A percentile compares a stretch with the other conserved stretches of the same genome.
phyloP scores from a whole-genome alignment of 2,888 invertebrate species.

The Parnassius apollo region DNA sequence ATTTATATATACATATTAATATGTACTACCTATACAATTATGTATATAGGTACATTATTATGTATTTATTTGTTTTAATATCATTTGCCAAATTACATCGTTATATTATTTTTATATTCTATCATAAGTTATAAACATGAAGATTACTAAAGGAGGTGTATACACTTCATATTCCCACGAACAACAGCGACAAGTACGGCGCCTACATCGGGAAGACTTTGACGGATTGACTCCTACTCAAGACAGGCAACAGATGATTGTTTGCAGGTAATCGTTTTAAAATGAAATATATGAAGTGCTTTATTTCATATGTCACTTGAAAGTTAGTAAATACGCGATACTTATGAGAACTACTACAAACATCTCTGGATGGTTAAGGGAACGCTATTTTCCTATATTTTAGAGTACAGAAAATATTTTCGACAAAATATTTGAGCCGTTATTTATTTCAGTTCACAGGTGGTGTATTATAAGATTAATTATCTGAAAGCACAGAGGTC shows the following conservation, averaged over 20 bases:
- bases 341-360: too few relatives aligned
- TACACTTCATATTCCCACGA: slow-evolving; percentile 27
- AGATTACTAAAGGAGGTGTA: too few relatives aligned
- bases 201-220: slow-evolving; percentile 38
- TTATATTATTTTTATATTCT: too few relatives aligned
- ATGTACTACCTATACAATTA: too few relatives aligned
- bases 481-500: slow-evolving; percentile 59
- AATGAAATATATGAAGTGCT: slow-evolving; percentile 22
- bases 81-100: too few relatives aligned
- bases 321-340: slow-evolving; percentile 5
- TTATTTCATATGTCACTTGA: slow-evolving; percentile 19
- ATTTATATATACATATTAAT: too few relatives aligned
- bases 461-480: slow-evolving; percentile 53
- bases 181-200: slow-evolving; percentile 20
- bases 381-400: neutral
- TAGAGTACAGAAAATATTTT: neutral
- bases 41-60: too few relatives aligned
- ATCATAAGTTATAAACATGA: too few relatives aligned
- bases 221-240: slow-evolving; percentile 53
- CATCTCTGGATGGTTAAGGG: too few relatives aligned
- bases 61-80: too few relatives aligned
- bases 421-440: slow-evolving; percentile 35
- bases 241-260: slow-evolving; percentile 43
- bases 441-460: slow-evolving; percentile 55
- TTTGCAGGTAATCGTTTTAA: slow-evolving; percentile 30